Evolutionary conservation across 1,140 invertebrate species (phyloP), one percentile per base, ranked within the genome.

Genomic region (Psilanteris sp.): DNA sequence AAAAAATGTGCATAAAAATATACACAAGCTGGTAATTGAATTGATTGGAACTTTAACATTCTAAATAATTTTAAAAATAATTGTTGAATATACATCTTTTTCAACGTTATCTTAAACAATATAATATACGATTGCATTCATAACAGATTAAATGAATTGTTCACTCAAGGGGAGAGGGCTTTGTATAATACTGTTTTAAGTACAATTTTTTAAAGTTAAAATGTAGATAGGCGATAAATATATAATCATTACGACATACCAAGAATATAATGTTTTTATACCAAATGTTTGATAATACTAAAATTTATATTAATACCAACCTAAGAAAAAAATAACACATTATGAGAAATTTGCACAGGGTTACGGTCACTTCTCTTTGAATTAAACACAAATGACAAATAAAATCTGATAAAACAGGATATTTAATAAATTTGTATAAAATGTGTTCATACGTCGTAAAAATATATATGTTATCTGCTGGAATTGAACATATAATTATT

Each of bases 341-440:
- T 34, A 13, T 48, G 55, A 59, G 55, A 44, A 59, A 59, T 46
- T 59, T 27, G 39, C 37, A 36, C 55, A 10, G 55, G 41, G 55
- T 44, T 22, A 8, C 10, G 14, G 31, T 14, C 10, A 36, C 16
- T 31, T 29, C 24, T 7, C 1, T 3, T 20, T 20, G 18, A 3
- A 20, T 20, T n/a, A n/a, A n/a, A n/a, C n/a, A n/a, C n/a, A n/a
- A n/a, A n/a, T n/a, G n/a, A n/a, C n/a, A 20, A 5, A 20, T 5
- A 20, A 20, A 20, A 3, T 20, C 18, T 3, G 18, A 26, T 7
- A 26, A 26, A 26, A n/a, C n/a, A n/a, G n/a, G 8, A 26, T 7
- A 7, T 5, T 7, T 26, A 26, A 26, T 7, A 5, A 4, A 26
- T 26, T 8, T 7, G 24, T 20, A 20, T 20, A 20, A 20, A 20